Evolutionary conservation across 2,797 vertebrate species (phyloP), one percentile per base, ranked within the genome.

Genomic region (Poecilia velifera): DNA sequence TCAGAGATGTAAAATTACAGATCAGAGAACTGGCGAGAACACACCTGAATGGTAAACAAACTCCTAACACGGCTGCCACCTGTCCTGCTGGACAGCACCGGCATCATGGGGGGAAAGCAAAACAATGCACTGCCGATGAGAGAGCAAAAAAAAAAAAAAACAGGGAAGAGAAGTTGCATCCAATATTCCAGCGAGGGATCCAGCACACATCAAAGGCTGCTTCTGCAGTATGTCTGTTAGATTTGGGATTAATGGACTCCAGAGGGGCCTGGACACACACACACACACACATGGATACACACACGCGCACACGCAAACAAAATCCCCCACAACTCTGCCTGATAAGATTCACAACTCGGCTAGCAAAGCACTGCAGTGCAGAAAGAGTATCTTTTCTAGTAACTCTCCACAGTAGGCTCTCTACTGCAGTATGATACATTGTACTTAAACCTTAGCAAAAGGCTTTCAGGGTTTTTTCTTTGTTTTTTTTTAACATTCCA

Each of bases 1-100:
- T 96, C 92, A 95, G 88, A 93, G 88, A 95, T 96, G 95, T 95
- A 94, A 94, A 95, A 96, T 95, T 93, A 94, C 94, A 93, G 91
- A 95, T 95, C 93, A 94, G 87, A 93, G 90, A 88, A 92, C 88
- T 89, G 86, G 81, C 81, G 62, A 90, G 94, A 92, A 93, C 86
- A 92, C 94, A 95, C 93, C 94, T 95, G 93, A 84, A 80, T 86
- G 77, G 90, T 91, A 92, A 94, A 92, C 91, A 94, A 90, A 92
- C 80, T 90, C 85, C 90, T 88, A 92, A 90, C 87, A 86, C 31
- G 13, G 68, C 82, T 84, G 86, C 90, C 90, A 91, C 92, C 90
- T 93, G 92, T 91, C 82, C 80, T 88, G 84, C 87, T 36, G 87
- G 91, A 89, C 90, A 86, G 86, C 68, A 85, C 45, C 3, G 41